Percentiles rank a stretch among this genome's conserved stretches.
Conservation (phyloP, 2,797 vertebrate species). For the Pelodytes ibericus region DNA sequence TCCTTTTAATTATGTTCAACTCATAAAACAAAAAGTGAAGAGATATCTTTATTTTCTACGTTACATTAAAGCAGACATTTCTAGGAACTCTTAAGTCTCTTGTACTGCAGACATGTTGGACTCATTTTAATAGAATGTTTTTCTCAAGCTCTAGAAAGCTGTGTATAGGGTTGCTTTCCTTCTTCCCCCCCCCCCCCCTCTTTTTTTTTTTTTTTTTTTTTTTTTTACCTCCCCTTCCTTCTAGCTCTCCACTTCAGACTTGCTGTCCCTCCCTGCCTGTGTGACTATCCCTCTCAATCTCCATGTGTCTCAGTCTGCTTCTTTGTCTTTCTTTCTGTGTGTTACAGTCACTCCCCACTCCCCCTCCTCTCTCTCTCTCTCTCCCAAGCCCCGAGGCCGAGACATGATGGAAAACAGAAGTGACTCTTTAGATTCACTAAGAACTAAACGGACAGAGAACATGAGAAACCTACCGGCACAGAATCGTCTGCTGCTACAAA, state of each 20-base stretch:
- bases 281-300: constrained; percentile 24
- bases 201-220: too few species aligned
- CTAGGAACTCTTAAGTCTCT: neutral
- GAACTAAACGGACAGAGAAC: constrained; percentile 45
- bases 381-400: constrained; percentile 41
- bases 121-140: constrained; percentile 7
- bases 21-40: constrained; percentile 14
- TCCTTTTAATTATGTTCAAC: too few species aligned
- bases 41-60: neutral
- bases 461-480: constrained; percentile 26
- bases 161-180: neutral
- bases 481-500: constrained; percentile 19
- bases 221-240: neutral
- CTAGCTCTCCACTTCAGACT: neutral
- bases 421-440: constrained; percentile 42
- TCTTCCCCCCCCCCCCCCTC: too few species aligned
- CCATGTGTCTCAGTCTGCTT: constrained; percentile 23
- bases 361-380: constrained; percentile 23
- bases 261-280: constrained; percentile 18
- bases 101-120: neutral
- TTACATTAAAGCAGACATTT: neutral
- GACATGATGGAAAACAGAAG: constrained; percentile 56
- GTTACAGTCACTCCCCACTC: constrained; percentile 29
- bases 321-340: constrained; percentile 33
- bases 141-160: constrained; percentile 3